Evolutionary conservation across 2,113 vertebrate genomes (phyloP).

Genomic region (Carassius auratus): DNA sequence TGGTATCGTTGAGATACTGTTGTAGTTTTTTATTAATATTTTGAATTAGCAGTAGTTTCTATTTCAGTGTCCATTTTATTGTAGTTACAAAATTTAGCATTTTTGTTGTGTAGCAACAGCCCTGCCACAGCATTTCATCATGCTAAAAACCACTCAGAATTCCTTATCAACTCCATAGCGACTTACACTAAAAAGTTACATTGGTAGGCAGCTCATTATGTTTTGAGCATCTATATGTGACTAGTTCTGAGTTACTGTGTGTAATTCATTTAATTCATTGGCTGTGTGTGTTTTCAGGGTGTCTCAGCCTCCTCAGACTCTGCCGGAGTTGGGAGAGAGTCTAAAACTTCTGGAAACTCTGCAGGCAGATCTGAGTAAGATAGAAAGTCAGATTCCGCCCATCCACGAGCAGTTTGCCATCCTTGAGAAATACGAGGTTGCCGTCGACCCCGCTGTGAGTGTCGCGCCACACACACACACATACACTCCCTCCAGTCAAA

Average conservation of each 20-base stretch:
- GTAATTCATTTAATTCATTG: background rate
- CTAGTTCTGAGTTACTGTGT: constrained; percentile 42
- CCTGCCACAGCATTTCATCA: background rate
- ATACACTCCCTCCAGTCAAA: constrained; percentile 10
- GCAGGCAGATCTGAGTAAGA: constrained; percentile 72
- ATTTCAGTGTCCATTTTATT: background rate
- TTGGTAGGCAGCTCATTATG: constrained; percentile 25
- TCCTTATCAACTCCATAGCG: background rate
- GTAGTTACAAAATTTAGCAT: background rate
- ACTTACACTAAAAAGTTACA: background rate
- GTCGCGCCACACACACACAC: background rate
- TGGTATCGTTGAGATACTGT: background rate
- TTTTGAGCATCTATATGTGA: constrained; percentile 1
- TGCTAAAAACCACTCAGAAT: background rate
- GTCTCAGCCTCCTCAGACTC: constrained; percentile 74
- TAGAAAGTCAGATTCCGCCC: constrained; percentile 79
- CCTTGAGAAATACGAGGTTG: constrained; percentile 85
- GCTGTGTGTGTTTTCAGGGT: constrained; percentile 71
- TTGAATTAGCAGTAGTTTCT: background rate
- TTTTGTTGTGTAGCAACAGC: background rate
- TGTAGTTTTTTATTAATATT: background rate
- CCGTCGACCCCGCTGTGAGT: constrained; percentile 77
- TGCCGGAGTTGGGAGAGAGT: constrained; percentile 78
- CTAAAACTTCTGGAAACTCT: constrained; percentile 79
- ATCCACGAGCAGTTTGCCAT: constrained; percentile 88